Evolutionary conservation across 2,888 invertebrate genomes (phyloP), one percentile per base, ranked within the genome.

Genomic region (Volucella bombylans): DNA sequence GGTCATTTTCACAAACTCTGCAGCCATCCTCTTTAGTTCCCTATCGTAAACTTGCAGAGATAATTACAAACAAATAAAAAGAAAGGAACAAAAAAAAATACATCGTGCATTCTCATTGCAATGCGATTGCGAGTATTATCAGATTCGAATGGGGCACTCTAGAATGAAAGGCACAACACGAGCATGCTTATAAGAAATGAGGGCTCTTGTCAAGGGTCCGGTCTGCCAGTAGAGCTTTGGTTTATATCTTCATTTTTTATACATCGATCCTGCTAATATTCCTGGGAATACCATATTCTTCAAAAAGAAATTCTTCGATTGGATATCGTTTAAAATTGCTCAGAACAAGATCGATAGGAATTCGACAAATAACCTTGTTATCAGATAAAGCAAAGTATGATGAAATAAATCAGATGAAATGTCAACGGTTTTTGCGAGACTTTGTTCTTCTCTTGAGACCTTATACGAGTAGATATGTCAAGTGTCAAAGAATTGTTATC

Each of bases 11-110:
- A 4, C 43, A 59, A 15, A 15, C 41, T 61, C 8, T 31, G 6
- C 31, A 31, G 31, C 31, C 6, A 0, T 12, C 8, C n/a, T 23
- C 23, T 38, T 39, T 15, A 43, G 3, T 4, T 43, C 6, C 12
- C 52, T 31, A 8, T n/a, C 47, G 12, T 47, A 12, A 15, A 43
- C n/a, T 12, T 31, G 49, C 2, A 31, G 14, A 68, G 64, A 73
- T 64, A 23, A 73, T 55, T 73, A 73, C 31, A 41, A 47, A 45
- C 47, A 64, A 64, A 73, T 55, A 64, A 50, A 15, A 39, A 39
- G 3, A 49, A 64, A 65, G 23, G 15, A 69, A 57, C 39, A 45
- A 45, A 54, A 61, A 8, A 55, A 62, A 73, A 31, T 6, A 6
- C 31, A 31, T 61, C 77, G 41, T 45, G 65, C 54, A 43, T 18